phyloP scores from a whole-genome alignment of 2,888 invertebrate species.

The Eledone cirrhosa region DNA sequence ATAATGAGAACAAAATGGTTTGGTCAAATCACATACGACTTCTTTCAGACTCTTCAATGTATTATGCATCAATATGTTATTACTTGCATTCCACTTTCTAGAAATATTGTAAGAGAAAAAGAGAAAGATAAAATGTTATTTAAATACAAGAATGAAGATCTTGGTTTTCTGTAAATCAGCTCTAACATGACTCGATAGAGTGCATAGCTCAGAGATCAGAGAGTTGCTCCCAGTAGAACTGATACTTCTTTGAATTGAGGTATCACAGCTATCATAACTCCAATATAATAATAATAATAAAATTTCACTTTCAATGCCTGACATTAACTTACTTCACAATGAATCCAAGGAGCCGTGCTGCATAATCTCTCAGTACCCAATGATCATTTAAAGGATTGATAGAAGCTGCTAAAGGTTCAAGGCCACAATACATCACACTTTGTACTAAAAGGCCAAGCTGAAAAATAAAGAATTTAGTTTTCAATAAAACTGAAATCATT shows the following conservation, averaged over 20 bases:
- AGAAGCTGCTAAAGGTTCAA: conserved; percentile 62
- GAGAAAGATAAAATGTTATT: too few species aligned
- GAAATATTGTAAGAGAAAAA: background rate
- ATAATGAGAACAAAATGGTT: conserved; percentile 65
- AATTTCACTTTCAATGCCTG: too few species aligned
- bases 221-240: too few species aligned
- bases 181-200: too few species aligned
- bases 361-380: conserved; percentile 65
- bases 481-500: background rate
- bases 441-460: conserved; percentile 61
- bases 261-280: too few species aligned
- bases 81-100: conserved; percentile 61
- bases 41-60: conserved; percentile 57
- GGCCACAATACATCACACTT: conserved; percentile 61
- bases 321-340: conserved; percentile 55
- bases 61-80: conserved; percentile 58
- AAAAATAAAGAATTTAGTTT: conserved; percentile 32
- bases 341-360: conserved; percentile 61
- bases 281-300: too few species aligned
- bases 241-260: too few species aligned
- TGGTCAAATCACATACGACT: conserved; percentile 58
- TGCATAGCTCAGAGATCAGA: too few species aligned
- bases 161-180: too few species aligned
- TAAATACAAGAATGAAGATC: too few species aligned
- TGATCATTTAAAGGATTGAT: conserved; percentile 62